These are phyloP conservation scores for Pangasianodon gigas DNA, from an alignment of 2,113 vertebrate genomes.

Conservation along the genomic window DNA sequence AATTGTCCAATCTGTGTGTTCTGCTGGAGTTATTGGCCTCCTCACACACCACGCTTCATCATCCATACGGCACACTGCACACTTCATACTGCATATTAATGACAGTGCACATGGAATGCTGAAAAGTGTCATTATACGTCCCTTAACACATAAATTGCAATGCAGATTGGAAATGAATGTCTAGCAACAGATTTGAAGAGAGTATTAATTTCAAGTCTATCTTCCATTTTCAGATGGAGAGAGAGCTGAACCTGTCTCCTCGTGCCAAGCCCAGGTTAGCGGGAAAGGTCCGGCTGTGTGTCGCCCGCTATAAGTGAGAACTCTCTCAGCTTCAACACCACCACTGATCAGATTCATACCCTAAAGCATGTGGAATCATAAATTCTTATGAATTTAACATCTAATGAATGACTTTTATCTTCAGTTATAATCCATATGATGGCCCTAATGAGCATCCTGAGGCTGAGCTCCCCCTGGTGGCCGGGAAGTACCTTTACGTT, in stretches of 20 bases:
- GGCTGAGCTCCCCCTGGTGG: conserved; percentile 93
- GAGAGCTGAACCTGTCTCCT: conserved; percentile 83
- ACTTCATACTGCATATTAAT: conserved; percentile 18
- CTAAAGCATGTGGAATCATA: background rate
- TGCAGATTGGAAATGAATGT: background rate
- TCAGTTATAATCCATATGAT: conserved; percentile 95
- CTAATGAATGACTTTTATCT: conserved; percentile 17
- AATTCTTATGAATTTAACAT: background rate
- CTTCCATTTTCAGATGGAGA: conserved; percentile 84
- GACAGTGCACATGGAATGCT: background rate
- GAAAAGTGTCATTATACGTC: background rate
- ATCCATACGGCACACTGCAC: conserved; percentile 36
- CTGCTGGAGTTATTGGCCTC: conserved; percentile 43
- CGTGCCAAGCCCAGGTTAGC: conserved; percentile 87
- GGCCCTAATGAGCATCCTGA: conserved; percentile 98
- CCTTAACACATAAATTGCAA: background rate
- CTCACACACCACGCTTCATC: conserved; percentile 30
- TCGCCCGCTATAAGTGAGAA: conserved; percentile 93
- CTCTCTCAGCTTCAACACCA: background rate
- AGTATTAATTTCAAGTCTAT: background rate
- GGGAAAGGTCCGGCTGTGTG: conserved; percentile 92
- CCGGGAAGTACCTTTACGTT: conserved; percentile 96
- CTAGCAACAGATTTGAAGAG: background rate
- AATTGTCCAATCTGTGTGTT: conserved; percentile 56
- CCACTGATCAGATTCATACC: background rate